Evolutionary conservation across 1,140 invertebrate genomes (phyloP).

Genomic region (Armadillidium nasatum): DNA sequence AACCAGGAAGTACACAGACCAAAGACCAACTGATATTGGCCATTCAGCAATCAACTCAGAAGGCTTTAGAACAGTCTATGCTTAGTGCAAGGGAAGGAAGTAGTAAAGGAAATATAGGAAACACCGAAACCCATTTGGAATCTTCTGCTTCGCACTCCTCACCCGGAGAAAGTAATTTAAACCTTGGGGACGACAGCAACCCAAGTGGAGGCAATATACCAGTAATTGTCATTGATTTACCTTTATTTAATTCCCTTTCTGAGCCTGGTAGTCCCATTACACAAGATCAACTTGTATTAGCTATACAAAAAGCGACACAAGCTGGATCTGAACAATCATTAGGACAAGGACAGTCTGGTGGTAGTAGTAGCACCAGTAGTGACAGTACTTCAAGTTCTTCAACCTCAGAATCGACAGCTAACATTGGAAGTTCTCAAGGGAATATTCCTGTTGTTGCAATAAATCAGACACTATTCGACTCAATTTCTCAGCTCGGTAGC

Average conservation of each 20-base stretch:
- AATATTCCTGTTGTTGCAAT: not conserved
- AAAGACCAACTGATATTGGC: not conserved
- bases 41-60: not conserved
- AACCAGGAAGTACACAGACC: not conserved
- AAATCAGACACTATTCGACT: not conserved
- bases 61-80: not conserved
- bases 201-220: not conserved
- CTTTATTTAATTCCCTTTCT: not conserved
- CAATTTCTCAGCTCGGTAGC: not conserved
- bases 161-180: no score
- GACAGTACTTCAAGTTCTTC: not conserved
- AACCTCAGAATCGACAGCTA: no score
- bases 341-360: no score
- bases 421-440: not conserved
- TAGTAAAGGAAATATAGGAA: no score
- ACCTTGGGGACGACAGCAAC: no score
- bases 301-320: not conserved
- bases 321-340: not conserved
- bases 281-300: not conserved
- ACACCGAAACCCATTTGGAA: no score
- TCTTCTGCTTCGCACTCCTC: no score
- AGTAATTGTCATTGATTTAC: not conserved
- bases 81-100: no score
- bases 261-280: not conserved
- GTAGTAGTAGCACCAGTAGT: no score